Conservation (phyloP, 2,797 vertebrate genomes). For the Alauda arvensis region DNA sequence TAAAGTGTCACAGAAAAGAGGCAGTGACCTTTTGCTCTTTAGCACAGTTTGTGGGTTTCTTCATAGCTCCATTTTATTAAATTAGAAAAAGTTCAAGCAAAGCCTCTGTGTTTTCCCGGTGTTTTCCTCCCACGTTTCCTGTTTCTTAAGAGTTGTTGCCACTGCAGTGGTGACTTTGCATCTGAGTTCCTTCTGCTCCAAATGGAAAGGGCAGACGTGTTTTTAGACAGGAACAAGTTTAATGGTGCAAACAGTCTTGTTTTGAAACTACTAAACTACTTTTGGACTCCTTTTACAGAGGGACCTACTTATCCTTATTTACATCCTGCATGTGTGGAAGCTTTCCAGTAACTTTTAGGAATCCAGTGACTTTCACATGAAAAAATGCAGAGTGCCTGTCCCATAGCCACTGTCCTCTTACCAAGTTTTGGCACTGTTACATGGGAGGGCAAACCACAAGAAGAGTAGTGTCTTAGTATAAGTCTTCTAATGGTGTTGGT, state of each 20-base stretch:
- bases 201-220: neutral
- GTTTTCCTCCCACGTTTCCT: neutral
- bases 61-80: neutral
- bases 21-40: neutral
- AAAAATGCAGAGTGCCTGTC: neutral
- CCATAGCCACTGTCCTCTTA: neutral
- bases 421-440: neutral
- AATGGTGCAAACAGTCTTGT: neutral
- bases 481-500: neutral
- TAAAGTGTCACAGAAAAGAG: neutral
- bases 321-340: neutral
- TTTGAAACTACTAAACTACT: neutral
- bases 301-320: neutral
- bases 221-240: neutral
- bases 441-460: neutral
- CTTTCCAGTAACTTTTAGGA: neutral
- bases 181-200: neutral
- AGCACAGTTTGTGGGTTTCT: neutral
- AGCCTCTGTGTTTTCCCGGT: neutral
- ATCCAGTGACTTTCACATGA: neutral
- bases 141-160: neutral
- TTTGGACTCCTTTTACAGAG: neutral
- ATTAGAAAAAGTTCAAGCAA: neutral
- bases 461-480: neutral
- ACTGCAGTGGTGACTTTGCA: neutral